Conservation (phyloP, 2,113 vertebrate genomes). For the Scartelaos histophorus region DNA sequence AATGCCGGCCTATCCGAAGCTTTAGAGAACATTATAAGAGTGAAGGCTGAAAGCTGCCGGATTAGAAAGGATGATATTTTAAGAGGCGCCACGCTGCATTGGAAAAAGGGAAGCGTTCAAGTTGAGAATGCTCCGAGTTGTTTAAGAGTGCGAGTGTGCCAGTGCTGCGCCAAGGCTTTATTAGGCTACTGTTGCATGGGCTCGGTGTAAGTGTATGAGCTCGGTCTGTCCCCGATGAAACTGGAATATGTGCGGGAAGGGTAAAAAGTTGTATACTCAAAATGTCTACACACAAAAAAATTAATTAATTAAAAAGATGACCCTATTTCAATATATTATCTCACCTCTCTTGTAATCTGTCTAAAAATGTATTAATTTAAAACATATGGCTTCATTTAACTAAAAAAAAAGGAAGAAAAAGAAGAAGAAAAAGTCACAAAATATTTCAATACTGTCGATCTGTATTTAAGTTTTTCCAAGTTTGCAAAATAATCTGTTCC, state of each 20-base stretch:
- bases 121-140: neutral
- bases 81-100: neutral
- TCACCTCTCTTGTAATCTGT: neutral
- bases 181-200: slow-evolving; percentile 5
- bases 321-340: neutral
- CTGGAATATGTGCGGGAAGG: neutral
- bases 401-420: too few relatives aligned
- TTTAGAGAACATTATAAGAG: slow-evolving; percentile 7
- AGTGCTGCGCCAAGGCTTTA: neutral
- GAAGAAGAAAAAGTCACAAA: too few relatives aligned
- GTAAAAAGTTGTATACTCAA: neutral
- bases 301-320: neutral
- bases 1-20: slow-evolving; percentile 18
- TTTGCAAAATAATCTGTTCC: too few relatives aligned
- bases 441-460: too few relatives aligned
- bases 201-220: neutral
- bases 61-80: slow-evolving; percentile 14
- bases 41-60: neutral
- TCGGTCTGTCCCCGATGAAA: neutral
- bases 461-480: too few relatives aligned
- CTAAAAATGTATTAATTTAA: too few relatives aligned
- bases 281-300: too few relatives aligned
- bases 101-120: neutral
- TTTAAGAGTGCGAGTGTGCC: neutral
- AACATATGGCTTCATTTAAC: too few relatives aligned